A percentile compares a stretch with the other conserved stretches of the same genome.
These are phyloP conservation scores for Molossus alvarezi DNA, from an alignment of 2,797 vertebrate genomes.

Conservation along the genomic window DNA sequence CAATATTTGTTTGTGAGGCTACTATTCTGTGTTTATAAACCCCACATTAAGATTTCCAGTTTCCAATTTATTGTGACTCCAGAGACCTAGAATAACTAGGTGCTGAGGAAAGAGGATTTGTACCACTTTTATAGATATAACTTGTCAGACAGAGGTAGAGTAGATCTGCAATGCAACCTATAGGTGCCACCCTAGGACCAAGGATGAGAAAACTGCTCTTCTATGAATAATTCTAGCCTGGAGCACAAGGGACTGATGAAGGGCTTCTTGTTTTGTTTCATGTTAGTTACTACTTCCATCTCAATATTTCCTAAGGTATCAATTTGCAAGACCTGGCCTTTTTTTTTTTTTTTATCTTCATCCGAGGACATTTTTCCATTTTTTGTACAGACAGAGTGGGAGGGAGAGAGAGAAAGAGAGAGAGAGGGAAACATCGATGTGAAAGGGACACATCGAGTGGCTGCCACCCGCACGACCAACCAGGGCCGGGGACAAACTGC, in stretches of 20 bases:
- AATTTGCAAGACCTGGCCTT: background rate
- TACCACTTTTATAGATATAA: background rate
- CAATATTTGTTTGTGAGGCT: background rate
- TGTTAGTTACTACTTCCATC: background rate
- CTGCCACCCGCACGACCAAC: too few relatives aligned
- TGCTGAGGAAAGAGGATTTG: background rate
- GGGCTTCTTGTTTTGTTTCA: background rate
- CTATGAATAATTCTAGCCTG: background rate
- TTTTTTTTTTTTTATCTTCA: too few relatives aligned
- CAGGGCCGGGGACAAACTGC: too few relatives aligned
- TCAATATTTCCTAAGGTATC: background rate
- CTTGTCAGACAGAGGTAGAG: background rate
- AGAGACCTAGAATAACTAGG: conserved; percentile 14
- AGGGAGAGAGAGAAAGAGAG: too few relatives aligned
- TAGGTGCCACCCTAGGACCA: background rate
- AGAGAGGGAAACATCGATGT: too few relatives aligned
- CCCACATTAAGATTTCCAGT: background rate
- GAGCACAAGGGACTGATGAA: background rate
- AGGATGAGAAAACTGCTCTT: background rate
- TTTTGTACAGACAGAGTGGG: too few relatives aligned
- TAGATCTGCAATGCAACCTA: background rate
- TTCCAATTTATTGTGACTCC: background rate
- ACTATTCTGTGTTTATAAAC: background rate
- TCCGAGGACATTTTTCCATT: too few relatives aligned
- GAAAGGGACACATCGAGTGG: too few relatives aligned